phyloP scores from a whole-genome alignment of 2,113 vertebrate species.

The Ceyx melanurus region DNA sequence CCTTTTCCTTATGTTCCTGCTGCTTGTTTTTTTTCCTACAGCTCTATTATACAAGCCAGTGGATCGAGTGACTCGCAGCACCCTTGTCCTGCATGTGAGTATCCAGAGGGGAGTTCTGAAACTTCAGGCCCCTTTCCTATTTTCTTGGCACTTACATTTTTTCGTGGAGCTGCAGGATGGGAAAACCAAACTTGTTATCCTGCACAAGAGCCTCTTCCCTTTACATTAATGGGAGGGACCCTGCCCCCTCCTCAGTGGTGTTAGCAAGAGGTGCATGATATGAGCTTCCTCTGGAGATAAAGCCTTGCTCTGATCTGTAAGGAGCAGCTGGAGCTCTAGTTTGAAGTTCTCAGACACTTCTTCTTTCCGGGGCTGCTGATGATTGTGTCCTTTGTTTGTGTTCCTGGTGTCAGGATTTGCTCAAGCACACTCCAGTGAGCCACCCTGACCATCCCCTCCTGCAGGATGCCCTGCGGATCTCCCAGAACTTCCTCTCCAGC shows the following conservation, averaged over 20 bases:
- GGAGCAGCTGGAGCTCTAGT: background rate
- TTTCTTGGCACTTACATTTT: background rate
- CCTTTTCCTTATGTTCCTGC: background rate
- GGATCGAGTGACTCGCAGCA: slow-evolving; percentile 96
- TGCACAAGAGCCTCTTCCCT: background rate
- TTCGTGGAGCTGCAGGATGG: background rate
- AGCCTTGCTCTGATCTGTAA: background rate
- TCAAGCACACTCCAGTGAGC: slow-evolving; percentile 90
- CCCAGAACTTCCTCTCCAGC: slow-evolving; percentile 94
- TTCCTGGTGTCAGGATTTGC: slow-evolving; percentile 81
- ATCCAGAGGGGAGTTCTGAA: background rate
- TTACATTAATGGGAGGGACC: background rate
- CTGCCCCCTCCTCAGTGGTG: background rate
- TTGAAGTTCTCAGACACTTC: background rate
- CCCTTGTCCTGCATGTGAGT: slow-evolving; percentile 96
- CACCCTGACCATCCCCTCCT: slow-evolving; percentile 87
- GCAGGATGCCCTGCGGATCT: slow-evolving; percentile 93
- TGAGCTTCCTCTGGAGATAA: background rate
- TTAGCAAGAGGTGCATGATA: background rate
- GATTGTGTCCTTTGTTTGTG: background rate
- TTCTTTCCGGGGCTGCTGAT: background rate
- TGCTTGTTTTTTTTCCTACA: slow-evolving; percentile 55
- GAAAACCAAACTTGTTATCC: background rate
- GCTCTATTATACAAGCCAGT: slow-evolving; percentile 96
- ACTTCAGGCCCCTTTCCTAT: background rate